phyloP scores from a whole-genome alignment of 2,797 vertebrate species.

The Neosilurus hyrtlii region DNA sequence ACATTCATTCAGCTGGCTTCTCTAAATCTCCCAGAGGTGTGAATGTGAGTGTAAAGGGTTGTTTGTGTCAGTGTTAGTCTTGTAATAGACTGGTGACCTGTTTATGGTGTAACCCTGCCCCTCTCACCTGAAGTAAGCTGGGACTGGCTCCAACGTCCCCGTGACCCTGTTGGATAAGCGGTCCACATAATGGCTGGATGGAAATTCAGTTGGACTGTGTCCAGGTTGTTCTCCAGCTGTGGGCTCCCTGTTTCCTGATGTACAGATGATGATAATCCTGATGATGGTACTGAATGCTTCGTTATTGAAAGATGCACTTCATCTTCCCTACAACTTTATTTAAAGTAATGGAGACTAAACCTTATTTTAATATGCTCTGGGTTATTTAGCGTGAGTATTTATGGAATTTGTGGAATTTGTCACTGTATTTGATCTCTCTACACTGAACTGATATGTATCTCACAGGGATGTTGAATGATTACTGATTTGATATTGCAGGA shows the following conservation, averaged over 20 bases:
- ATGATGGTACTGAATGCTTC: neutral
- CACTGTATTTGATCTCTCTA: neutral
- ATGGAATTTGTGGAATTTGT: neutral
- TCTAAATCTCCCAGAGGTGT: too few relatives aligned
- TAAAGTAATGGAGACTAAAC: neutral
- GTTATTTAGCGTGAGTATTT: neutral
- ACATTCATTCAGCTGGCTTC: too few relatives aligned
- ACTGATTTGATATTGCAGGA: neutral
- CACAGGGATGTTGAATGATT: neutral
- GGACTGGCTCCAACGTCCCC: too few relatives aligned
- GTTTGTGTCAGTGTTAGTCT: too few relatives aligned
- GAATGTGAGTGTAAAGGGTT: too few relatives aligned
- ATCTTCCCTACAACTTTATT: neutral
- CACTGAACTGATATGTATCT: neutral
- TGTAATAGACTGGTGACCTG: too few relatives aligned
- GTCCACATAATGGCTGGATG: too few relatives aligned
- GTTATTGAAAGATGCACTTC: neutral
- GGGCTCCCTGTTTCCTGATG: neutral
- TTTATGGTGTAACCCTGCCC: too few relatives aligned
- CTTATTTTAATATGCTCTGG: neutral
- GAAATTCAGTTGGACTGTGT: neutral
- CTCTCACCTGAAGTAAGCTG: too few relatives aligned
- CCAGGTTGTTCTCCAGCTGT: neutral
- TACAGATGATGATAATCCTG: neutral
- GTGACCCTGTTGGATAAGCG: too few relatives aligned